These are phyloP conservation scores for Tachyglossus aculeatus DNA, from an alignment of 2,797 vertebrate species.

Conservation along the genomic window DNA sequence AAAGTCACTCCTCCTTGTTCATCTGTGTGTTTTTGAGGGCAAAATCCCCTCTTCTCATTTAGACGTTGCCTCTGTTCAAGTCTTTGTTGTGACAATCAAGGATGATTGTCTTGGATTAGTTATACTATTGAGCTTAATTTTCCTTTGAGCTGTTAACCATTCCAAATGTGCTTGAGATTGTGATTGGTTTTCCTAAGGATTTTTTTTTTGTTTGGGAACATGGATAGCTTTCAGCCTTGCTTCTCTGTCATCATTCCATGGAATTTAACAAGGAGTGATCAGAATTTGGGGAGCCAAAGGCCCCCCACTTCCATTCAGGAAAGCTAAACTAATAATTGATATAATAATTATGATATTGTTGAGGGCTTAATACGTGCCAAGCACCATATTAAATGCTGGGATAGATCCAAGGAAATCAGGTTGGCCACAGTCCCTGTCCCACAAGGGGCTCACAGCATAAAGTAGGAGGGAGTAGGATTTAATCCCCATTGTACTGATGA, in stretches of 20 bases:
- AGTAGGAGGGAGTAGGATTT: no score
- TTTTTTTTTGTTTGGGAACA: constrained; percentile 49
- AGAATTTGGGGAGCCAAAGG: constrained; percentile 38
- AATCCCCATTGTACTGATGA: no score
- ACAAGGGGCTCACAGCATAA: no score
- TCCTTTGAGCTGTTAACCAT: constrained; percentile 35
- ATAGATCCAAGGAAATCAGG: no score
- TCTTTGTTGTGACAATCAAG: constrained; percentile 27
- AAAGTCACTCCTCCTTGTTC: not conserved
- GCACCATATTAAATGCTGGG: no score
- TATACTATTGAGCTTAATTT: constrained; percentile 38
- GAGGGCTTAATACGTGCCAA: no score
- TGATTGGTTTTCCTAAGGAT: constrained; percentile 42
- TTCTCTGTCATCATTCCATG: constrained; percentile 24
- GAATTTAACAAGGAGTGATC: constrained; percentile 45
- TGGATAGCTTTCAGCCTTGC: constrained; percentile 11
- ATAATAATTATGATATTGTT: no score
- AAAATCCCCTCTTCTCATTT: constrained; percentile 23
- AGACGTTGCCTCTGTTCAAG: constrained; percentile 7
- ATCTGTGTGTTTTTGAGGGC: constrained; percentile 13
- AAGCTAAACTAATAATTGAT: constrained; percentile 34
- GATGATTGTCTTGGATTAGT: constrained; percentile 55
- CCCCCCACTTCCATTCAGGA: not conserved
- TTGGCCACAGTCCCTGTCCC: no score
- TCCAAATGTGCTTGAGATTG: constrained; percentile 34